Evolutionary conservation across 2,888 invertebrate genomes (phyloP), one percentile per base, ranked within the genome.

Genomic region (Gnatocerus cornutus): DNA sequence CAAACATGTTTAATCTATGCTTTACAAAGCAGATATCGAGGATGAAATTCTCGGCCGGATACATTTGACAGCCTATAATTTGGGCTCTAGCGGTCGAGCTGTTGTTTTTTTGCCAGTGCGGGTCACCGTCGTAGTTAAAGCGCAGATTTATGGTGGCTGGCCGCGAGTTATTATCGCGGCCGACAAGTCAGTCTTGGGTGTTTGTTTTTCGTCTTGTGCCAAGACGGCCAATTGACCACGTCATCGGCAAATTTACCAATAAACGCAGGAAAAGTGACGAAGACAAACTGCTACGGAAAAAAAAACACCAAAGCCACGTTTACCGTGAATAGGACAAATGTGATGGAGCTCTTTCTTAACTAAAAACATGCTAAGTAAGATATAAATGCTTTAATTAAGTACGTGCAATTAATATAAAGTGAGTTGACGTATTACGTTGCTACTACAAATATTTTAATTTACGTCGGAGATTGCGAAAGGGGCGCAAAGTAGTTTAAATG

Each of bases 31-130:
- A 56, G 68, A 69, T 69, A 69, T 69, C 58, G 58, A 46, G 68
- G 58, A 69, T 63, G 53, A 63, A 50, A 63, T 56, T 50, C 50
- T 33, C 63, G 50, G 65, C 69, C 72, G 72, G 72, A 72, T 69
- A 69, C 68, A 56, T 69, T 68, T 72, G 72, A 72, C 72, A 72
- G 65, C 72, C 72, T 69, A 68, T 72, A 72, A 72, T 72, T 72
- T 72, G 55, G 68, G 52, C 50, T 69, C 72, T 72, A 72, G 69
- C 69, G 62, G 68, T 68, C 43, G 39, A 30, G n/a, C 45, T 55
- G 14, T 61, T 67, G 37, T 68, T 62, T 68, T 62, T 63, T 69
- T 62, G 58, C 48, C 48, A 50, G 33, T 16, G 64, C 68, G 68
- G 68, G 68, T 69, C 68, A 69, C 63, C 58, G 48, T 65, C 68